Base-by-base conservation (phyloP, 2,797 vertebrate species). In the Gambusia yucatana region DNA sequence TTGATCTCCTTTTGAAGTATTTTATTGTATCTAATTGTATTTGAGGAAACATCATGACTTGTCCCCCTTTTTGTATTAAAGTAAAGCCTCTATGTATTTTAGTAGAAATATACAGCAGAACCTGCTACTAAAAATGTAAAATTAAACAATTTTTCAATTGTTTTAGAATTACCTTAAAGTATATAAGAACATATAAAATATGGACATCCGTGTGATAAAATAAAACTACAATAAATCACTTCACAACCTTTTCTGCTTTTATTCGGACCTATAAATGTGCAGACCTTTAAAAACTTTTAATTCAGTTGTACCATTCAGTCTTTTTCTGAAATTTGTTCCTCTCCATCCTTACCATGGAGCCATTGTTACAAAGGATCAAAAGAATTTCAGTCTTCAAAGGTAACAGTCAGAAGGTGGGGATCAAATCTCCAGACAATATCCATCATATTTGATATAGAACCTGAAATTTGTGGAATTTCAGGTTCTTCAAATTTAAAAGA, bases 11-110 rank as follows among this genome's bases (percentile, higher is more conserved):
- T 52, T 84, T 80, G 47, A 43, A 81, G 69, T 55, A 17, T 28
- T 44, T 81, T 84, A 85, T 78, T 76, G 87, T 86, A 77, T 80
- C 78, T 87, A 59, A 63, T 71, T 80, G 81, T 46, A 7, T 16
- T 44, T 46, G 25, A 28, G 13, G 25, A 67, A 67, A 67, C 41
- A n/a, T n/a, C 3, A 28, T 6, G 10, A 43, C 39, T 25, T 67
- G 41, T 69, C 20, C 22, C 20, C 22, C 1, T 69, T n/a, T 69
- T 69, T 43, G 36, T 41, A 13, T 11, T 41, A 25, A 25, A 10
- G 30, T 43, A 44, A 61, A 46, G 4, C 65, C 30, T 17, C 30
- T 36, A 17, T 17, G 14, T 65, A 65, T 41, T 67, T 25, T 25
- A 25, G 1, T 67, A 13, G 28, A 28, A 70, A 13, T 41, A 41